Base-by-base conservation (phyloP, 2,888 invertebrate species). In the Biston stratarius region DNA sequence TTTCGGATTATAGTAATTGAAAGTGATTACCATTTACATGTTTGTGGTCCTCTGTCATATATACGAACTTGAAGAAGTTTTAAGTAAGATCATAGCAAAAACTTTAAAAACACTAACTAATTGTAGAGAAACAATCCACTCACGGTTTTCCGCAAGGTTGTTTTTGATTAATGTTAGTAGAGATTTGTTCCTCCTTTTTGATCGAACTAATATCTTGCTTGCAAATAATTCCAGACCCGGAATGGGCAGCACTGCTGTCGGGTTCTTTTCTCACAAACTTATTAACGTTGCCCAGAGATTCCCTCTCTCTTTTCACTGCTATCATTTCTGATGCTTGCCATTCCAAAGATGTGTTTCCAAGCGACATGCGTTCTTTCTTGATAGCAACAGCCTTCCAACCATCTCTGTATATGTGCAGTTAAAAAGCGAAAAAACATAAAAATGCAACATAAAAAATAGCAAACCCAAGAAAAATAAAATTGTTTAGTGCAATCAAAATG, bases 301-400 rank as follows among this genome's bases (percentile, higher is more conserved):
- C 44, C 12, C 55, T 42, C 12, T 60, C 55, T 45, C 24, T 36
- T 52, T 59, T 64, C 47, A 59, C 55, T 11, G 34, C 48, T n/a
- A 40, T 1, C n/a, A 8, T 42, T 12, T 44, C 12, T 24, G 45
- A 44, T n/a, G 45, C 3, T 33, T 60, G 60, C 60, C 49, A 53
- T 6, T 64, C 60, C 61, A 44, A 49, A 40, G 11, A 40, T 6
- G 45, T 14, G 40, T n/a, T 49, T 47, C 56, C 65, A 12, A 38
- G 0, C 11, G 55, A 60, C 12, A 49, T 45, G 5, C 65, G 55
- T 15, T 71, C 65, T 48, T 14, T 53, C 67, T 62, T 71, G 61
- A 64, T 65, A 38, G 14, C 55, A 56, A 72, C 70, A 64, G 63
- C 74, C 70, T 75, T 73, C 66, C 57, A 71, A 66, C 45, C 61